Evolutionary conservation across 2,888 invertebrate genomes (phyloP).

Genomic region (Gastrophysa polygoni): DNA sequence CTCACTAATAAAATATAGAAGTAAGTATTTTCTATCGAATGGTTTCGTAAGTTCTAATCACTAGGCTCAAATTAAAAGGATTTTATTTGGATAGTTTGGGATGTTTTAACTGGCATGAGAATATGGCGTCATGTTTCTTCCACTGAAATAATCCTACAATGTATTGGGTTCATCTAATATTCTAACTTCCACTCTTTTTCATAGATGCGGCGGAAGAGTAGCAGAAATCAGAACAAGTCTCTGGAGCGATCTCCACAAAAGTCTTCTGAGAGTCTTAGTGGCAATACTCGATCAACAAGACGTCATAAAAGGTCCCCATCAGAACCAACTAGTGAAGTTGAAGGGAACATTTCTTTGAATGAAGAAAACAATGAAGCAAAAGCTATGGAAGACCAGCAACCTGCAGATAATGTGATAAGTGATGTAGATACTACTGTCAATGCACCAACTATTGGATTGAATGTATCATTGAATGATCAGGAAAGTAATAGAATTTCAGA

Average conservation of each 20-base stretch:
- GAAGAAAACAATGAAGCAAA: not conserved
- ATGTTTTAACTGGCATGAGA: not conserved
- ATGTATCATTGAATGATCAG: slow-evolving; percentile 16
- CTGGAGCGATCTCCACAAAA: slow-evolving; percentile 64
- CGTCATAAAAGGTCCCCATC: slow-evolving; percentile 59
- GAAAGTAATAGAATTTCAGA: slow-evolving; percentile 3
- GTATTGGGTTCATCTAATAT: too few species aligned
- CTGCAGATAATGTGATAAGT: slow-evolving; percentile 23
- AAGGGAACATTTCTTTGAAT: slow-evolving; percentile 6
- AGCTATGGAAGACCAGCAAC: not conserved
- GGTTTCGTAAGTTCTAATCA: too few species aligned
- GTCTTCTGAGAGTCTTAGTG: slow-evolving; percentile 37
- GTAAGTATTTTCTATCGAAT: too few species aligned
- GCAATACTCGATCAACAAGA: slow-evolving; percentile 57
- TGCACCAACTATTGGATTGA: too few species aligned
- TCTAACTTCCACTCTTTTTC: not conserved
- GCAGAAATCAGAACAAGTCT: slow-evolving; percentile 69
- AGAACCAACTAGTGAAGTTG: slow-evolving; percentile 21
- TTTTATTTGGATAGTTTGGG: too few species aligned
- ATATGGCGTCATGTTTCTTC: not conserved
- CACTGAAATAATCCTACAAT: too few species aligned
- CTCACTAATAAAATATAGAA: too few species aligned
- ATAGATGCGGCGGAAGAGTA: slow-evolving; percentile 77
- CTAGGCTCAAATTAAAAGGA: too few species aligned
- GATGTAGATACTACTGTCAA: slow-evolving; percentile 30